Conservation (phyloP, 2,113 vertebrate genomes). For the Alethe castanea region DNA sequence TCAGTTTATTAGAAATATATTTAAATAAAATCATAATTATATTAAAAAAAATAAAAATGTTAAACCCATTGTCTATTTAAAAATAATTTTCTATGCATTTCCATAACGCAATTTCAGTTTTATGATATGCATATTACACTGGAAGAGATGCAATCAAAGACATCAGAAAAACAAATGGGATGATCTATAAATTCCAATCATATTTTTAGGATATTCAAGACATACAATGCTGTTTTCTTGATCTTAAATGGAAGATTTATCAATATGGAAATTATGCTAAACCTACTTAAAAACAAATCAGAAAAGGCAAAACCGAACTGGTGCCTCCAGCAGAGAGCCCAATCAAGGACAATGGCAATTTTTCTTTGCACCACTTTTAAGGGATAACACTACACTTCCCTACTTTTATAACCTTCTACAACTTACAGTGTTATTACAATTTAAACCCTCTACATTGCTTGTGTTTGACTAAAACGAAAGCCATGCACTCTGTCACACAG, state of each 20-base stretch:
- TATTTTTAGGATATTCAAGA: not conserved
- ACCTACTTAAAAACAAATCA: not conserved
- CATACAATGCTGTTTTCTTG: not conserved
- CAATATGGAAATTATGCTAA: not conserved
- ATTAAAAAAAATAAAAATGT: not conserved
- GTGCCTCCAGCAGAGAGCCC: not conserved
- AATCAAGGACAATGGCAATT: accelerated
- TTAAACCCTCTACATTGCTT: not conserved
- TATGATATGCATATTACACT: not conserved
- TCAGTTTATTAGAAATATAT: not conserved
- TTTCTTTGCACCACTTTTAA: not conserved
- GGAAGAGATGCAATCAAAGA: conserved; percentile 3
- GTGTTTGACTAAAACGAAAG: not conserved
- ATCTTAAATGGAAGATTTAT: not conserved
- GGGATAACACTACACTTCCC: not conserved
- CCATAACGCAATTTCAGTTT: not conserved
- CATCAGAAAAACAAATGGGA: not conserved
- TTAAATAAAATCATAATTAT: not conserved
- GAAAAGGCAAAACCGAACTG: not conserved
- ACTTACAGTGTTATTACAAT: not conserved
- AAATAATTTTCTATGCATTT: not conserved
- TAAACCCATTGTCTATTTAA: not conserved
- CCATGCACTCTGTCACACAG: not conserved
- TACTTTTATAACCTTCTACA: not conserved
- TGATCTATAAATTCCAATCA: not conserved